A percentile compares a stretch with the other conserved stretches of the same genome.
These are phyloP conservation scores for Macroteleia sp. DNA, from an alignment of 2,888 invertebrate species.

Conservation along the genomic window DNA sequence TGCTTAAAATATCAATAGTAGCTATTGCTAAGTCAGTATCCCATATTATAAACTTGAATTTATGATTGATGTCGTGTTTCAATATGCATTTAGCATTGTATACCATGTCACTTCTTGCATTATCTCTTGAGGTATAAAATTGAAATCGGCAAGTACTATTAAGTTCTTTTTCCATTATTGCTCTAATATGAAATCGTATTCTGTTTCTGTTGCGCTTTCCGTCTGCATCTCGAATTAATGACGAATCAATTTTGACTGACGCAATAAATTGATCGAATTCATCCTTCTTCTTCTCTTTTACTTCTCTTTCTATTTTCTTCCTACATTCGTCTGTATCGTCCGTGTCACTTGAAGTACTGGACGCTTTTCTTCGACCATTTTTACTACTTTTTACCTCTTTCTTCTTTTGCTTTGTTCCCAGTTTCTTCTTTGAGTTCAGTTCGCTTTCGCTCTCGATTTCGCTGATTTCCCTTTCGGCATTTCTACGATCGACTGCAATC, in stretches of 20 bases:
- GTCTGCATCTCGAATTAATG: neutral
- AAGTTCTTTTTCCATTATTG: neutral
- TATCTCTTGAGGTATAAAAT: neutral
- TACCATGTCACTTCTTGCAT: neutral
- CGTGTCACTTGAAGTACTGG: too few species aligned
- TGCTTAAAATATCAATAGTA: neutral
- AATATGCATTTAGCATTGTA: neutral
- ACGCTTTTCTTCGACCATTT: too few species aligned
- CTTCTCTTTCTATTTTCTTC: too few species aligned
- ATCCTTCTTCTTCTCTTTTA: neutral
- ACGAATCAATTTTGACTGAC: neutral
- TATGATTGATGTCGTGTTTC: neutral
- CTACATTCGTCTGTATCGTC: too few species aligned
- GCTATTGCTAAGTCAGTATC: too few species aligned
- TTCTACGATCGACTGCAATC: too few species aligned
- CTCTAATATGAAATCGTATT: neutral
- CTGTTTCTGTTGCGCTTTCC: neutral
- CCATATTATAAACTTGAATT: too few species aligned
- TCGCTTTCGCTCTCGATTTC: too few species aligned
- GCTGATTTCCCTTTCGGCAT: too few species aligned
- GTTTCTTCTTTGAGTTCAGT: too few species aligned
- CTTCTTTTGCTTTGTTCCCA: too few species aligned
- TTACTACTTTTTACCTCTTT: too few species aligned
- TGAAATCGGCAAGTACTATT: neutral
- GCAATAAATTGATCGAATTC: neutral